These are phyloP conservation scores for Drosophila diplacantha DNA, from an alignment of 2,888 invertebrate genomes.

Conservation along the genomic window DNA sequence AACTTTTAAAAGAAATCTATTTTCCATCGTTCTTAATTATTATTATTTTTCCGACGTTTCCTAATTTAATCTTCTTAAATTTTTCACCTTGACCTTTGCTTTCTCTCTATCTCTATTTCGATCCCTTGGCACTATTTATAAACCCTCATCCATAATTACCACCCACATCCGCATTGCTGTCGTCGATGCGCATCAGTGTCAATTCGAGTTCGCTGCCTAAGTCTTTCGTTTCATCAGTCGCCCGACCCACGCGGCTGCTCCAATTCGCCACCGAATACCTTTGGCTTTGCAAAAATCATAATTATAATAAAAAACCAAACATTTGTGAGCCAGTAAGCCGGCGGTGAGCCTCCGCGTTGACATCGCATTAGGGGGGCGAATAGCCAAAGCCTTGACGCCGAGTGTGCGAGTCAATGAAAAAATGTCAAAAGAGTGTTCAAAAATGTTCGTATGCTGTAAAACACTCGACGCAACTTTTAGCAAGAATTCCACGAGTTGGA, in stretches of 20 bases:
- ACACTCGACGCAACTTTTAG: slow-evolving; percentile 51
- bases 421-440: slow-evolving; percentile 29
- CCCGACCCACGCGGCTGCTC: slow-evolving; percentile 34
- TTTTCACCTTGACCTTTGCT: not conserved
- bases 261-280: slow-evolving; percentile 11
- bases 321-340: slow-evolving; percentile 2
- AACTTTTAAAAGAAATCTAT: no score
- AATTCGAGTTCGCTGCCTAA: slow-evolving; percentile 63
- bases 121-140: not conserved
- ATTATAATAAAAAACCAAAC: slow-evolving; percentile 9
- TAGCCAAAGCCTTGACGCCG: slow-evolving; percentile 32
- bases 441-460: slow-evolving; percentile 48
- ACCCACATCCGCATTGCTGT: slow-evolving; percentile 17
- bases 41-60: not conserved
- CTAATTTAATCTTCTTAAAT: no score
- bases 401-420: slow-evolving; percentile 24
- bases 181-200: slow-evolving; percentile 4
- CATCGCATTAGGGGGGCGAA: slow-evolving; percentile 22
- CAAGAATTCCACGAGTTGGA: slow-evolving; percentile 58
- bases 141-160: not conserved
- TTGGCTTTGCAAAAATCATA: slow-evolving; percentile 25
- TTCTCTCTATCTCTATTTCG: no score
- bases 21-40: not conserved
- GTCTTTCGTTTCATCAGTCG: slow-evolving; percentile 53
- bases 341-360: slow-evolving; percentile 16